A percentile compares a stretch with the other conserved stretches of the same genome.
These are phyloP conservation scores for Nymphalis c-album DNA, from an alignment of 2,888 invertebrate species.

Conservation along the genomic window DNA sequence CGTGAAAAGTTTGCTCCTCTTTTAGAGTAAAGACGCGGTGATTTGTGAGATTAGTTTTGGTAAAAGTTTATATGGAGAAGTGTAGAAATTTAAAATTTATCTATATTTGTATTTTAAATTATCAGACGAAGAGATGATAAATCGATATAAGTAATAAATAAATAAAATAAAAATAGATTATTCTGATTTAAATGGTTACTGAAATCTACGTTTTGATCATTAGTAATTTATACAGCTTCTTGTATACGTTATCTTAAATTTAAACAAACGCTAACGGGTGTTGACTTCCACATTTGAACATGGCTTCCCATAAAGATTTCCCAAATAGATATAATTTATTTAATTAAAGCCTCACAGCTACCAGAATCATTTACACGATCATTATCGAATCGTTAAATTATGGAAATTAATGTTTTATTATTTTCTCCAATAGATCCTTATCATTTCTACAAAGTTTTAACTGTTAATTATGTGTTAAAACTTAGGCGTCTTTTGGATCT, in stretches of 20 bases:
- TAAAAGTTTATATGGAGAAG: no score
- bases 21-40: no score
- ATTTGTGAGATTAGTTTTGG: no score
- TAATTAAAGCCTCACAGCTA: conserved; percentile 2
- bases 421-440: background rate
- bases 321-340: background rate
- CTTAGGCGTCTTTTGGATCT: background rate
- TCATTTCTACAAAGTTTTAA: background rate
- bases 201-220: background rate
- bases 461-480: conserved; percentile 11
- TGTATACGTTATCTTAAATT: background rate
- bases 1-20: no score
- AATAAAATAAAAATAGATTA: no score
- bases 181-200: background rate
- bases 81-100: no score
- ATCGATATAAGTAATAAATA: no score
- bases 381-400: conserved; percentile 6
- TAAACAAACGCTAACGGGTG: conserved; percentile 4
- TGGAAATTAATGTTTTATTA: background rate
- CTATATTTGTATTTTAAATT: no score
- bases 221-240: background rate
- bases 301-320: conserved; percentile 7
- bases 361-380: conserved; percentile 2
- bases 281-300: background rate
- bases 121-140: no score